Conservation (phyloP, 2,113 vertebrate genomes). For the Ameiurus melas region DNA sequence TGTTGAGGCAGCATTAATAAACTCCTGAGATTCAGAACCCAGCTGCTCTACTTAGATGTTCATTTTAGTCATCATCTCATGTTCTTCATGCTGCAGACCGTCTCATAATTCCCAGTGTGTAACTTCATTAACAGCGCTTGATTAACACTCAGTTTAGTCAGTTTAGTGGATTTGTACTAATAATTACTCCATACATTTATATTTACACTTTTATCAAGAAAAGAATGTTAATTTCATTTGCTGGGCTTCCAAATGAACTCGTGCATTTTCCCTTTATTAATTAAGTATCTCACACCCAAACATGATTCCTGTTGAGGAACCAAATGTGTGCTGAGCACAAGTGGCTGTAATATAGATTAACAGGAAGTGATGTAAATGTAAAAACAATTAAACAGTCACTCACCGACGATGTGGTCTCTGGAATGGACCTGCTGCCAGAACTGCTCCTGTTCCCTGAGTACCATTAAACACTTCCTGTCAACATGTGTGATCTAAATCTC, state of each 20-base stretch:
- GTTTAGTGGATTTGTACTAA: neutral
- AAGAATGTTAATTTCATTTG: neutral
- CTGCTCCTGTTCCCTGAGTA: slow-evolving; percentile 62
- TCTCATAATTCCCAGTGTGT: neutral
- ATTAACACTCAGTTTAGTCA: neutral
- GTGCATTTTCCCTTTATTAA: neutral
- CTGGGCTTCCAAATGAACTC: neutral
- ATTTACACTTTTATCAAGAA: no score
- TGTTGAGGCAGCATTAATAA: neutral
- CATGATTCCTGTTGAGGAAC: neutral
- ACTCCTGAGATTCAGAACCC: neutral
- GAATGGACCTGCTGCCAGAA: slow-evolving; percentile 67
- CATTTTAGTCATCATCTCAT: neutral
- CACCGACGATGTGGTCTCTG: slow-evolving; percentile 66
- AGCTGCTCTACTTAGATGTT: neutral
- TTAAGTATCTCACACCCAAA: neutral
- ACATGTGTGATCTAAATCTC: neutral
- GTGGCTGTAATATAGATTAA: neutral
- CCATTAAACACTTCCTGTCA: neutral
- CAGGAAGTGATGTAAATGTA: neutral
- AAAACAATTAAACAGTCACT: slow-evolving; percentile 36
- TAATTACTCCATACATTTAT: no score
- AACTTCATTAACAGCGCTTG: neutral
- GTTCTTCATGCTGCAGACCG: neutral
- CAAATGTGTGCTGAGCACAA: neutral